These are phyloP conservation scores for Gallinago media DNA, from an alignment of 2,113 vertebrate species.

Conservation along the genomic window DNA sequence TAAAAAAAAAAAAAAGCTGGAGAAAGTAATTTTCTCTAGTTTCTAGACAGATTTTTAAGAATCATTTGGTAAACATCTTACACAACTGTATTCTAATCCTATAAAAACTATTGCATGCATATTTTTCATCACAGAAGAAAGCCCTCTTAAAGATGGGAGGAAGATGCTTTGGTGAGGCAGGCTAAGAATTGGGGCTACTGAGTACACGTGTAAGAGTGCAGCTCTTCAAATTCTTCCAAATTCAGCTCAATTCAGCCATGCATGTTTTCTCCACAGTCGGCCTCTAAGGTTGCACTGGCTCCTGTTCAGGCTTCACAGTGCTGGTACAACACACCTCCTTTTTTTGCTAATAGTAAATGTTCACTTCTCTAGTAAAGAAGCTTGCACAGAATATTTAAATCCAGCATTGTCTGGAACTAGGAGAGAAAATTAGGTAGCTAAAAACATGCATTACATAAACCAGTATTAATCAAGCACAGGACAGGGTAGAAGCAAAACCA, in stretches of 20 bases:
- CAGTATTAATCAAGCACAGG: not conserved
- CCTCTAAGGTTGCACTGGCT: not conserved
- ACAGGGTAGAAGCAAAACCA: not conserved
- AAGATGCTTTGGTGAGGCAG: not conserved
- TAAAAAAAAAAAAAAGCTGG: not conserved
- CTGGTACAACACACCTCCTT: not conserved
- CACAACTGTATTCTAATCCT: not conserved
- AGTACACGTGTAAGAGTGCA: fast-evolving
- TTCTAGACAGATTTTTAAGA: not conserved
- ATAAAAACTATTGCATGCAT: not conserved
- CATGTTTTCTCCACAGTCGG: not conserved
- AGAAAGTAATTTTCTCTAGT: not conserved
- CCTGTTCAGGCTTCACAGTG: not conserved
- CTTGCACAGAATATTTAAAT: not conserved
- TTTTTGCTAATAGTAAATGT: not conserved
- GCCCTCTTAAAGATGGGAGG: not conserved
- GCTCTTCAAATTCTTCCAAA: not conserved
- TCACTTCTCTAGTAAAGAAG: not conserved
- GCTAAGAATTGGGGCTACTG: not conserved
- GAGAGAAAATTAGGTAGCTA: not conserved
- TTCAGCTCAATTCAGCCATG: not conserved
- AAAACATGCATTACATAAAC: not conserved
- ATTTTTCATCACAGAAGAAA: not conserved
- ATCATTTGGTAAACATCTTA: not conserved
- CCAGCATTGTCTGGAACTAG: not conserved